Evolutionary conservation across 2,797 vertebrate genomes (phyloP), one percentile per base, ranked within the genome.

Genomic region (Meriones psammophilus): DNA sequence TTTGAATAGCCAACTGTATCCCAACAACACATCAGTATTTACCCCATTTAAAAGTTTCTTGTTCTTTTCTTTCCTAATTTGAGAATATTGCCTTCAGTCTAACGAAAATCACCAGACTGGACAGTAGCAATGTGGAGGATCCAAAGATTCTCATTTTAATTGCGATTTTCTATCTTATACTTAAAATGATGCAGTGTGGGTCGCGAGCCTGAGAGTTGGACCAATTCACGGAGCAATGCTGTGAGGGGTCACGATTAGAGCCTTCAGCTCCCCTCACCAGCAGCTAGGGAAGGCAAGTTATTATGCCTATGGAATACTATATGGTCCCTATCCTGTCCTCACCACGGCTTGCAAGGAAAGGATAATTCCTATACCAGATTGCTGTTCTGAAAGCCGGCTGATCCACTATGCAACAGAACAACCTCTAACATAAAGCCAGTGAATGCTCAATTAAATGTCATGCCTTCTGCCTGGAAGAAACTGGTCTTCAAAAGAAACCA

Each of bases 1-100:
- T 66, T 15, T n/a, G 73, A 58, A 54, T 22, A 83, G 64, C 77
- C 68, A 64, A n/a, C 1, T 77, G 39, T 3, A 92, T 6, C 28
- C 46, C 30, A 66, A 89, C 6, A 94, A 71, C 13, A 74, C 8
- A 18, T 36, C 46, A 39, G 30, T 36, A 69, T 78, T 88, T 6
- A 83, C 14, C 17, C 39, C 39, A 14, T 66, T 68, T 30, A 54
- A 60, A 39, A 28, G 15, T 79, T 62, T 83, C 26, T 84, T 69
- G 33, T 36, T 95, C 46, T 73, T 86, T 78, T 64, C 30, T 68
- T 92, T 87, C 77, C 58, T 5, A 89, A 79, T 42, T 71, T 84
- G 14, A 79, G 46, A 42, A 84, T 84, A 84, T 2, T 26, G 3
- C 62, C 64, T 94, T 66, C 30, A n/a, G 39, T 85, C 20, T 71